A percentile compares a stretch with the other conserved stretches of the same genome.
phyloP scores from a whole-genome alignment of 1,140 invertebrate species.

The Diorhabda carinulata region DNA sequence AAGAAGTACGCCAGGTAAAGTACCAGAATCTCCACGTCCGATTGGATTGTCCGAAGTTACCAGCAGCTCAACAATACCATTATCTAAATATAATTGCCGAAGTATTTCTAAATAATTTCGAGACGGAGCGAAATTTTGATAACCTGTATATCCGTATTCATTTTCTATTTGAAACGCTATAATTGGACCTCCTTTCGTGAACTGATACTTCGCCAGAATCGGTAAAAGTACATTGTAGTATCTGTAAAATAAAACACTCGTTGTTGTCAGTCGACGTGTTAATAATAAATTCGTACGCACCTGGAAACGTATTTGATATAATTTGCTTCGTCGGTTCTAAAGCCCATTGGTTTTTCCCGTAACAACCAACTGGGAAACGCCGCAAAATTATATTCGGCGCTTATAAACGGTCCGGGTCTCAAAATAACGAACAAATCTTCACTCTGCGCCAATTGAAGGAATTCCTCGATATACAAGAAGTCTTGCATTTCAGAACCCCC shows the following conservation, averaged over 20 bases:
- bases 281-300: slow-evolving; percentile 43
- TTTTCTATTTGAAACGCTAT: slow-evolving; percentile 57
- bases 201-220: slow-evolving; percentile 51
- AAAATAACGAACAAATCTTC: slow-evolving; percentile 80
- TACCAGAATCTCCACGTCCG: slow-evolving; percentile 46
- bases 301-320: slow-evolving; percentile 51
- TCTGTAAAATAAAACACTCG: slow-evolving; percentile 16
- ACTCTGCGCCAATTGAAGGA: slow-evolving; percentile 74
- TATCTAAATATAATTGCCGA: slow-evolving; percentile 41
- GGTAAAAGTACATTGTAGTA: slow-evolving; percentile 52
- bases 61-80: slow-evolving; percentile 51
- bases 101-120: slow-evolving; percentile 49
- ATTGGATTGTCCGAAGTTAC: slow-evolving; percentile 53
- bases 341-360: slow-evolving; percentile 40
- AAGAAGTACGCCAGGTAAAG: slow-evolving; percentile 24
- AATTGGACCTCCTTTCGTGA: slow-evolving; percentile 56
- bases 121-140: slow-evolving; percentile 6
- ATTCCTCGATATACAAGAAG: slow-evolving; percentile 55
- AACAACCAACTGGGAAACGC: slow-evolving; percentile 40
- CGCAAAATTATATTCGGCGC: slow-evolving; percentile 71
- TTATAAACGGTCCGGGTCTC: slow-evolving; percentile 90
- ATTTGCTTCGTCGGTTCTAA: slow-evolving; percentile 51
- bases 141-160: slow-evolving; percentile 51
- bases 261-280: background rate
- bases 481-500: slow-evolving; percentile 72